Evolutionary conservation across 2,113 vertebrate species (phyloP), one percentile per base, ranked within the genome.

Genomic region (Prietella phreatophila): DNA sequence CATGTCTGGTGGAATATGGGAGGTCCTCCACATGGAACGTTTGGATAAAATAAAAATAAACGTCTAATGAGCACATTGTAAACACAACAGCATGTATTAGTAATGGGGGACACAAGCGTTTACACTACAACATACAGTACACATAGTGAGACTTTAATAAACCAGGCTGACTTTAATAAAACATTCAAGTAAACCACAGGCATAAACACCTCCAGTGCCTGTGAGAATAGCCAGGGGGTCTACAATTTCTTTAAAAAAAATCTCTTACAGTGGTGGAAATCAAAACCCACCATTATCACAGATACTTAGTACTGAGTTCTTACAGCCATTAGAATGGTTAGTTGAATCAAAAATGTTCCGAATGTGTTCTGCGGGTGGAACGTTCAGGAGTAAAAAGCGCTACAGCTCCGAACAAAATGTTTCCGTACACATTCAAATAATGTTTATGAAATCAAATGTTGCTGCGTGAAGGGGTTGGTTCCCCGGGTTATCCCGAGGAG

Each of bases 21-120:
- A 83, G 82, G 82, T 83, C 36, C 30, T 82, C 76, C 13, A 65
- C 3, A 15, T 83, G 60, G 60, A 65, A 83, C 8, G 60, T 63
- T 83, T 33, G 53, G 30, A 47, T 13, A 17, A 50, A 50, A 14
- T 50, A 50, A 50, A 47, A 53, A 50, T 17, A 53, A n/a, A 53
- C 53, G 36, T 39, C 85, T 65, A 79, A 65, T 53, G 19, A 50
- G 85, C 39, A 76, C 36, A 22, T 42, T 65, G 85, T 86, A 80
- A 79, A 86, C 33, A 33, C 75, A 80, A 20, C 60, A 86, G 85
- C n/a, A 8, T 47, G 61, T 36, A 3, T 42, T 81, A 33, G n/a
- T 56, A 36, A 10, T 3, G 6, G 15, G 3, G 19, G 78, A 3
- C n/a, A 6, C 27, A 50, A 53, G 42, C 17, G 27, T 27, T 78